Base-by-base conservation (phyloP, 2,888 invertebrate genomes). In the Epinotia nisella region DNA sequence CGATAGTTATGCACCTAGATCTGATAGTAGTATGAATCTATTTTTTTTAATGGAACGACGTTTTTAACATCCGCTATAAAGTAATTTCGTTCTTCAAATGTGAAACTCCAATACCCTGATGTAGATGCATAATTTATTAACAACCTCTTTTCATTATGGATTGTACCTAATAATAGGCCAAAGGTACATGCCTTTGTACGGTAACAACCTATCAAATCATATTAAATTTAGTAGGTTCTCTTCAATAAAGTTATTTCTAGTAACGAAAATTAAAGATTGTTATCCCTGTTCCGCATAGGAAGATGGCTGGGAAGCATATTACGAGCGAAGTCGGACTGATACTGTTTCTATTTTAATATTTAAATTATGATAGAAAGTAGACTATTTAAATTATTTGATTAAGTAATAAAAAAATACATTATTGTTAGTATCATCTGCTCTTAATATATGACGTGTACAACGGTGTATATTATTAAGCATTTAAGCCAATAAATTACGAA, bases 141-240 rank as follows among this genome's bases (percentile, higher is more conserved):
- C 24, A 13, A 24, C 56, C 24, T 7, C 24, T 56, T 24, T 56
- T 21, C 19, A 55, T 41, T 41, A 41, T 21, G 19, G 39, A 60
- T 39, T 10, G 17, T 19, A n/a, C n/a, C n/a, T n/a, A 17, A 39
- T 60, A 41, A 39, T 21, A 56, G 4, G 11, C 55, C 10, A 0
- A 21, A 11, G 10, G 11, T 5, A 5, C 10, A 9, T 24, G 45
- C 45, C 61, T 61, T 45, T 61, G 61, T 45, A 45, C 21, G 21
- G 15, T n/a, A n/a, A n/a, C n/a, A n/a, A 39, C n/a, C 45, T 17
- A 58, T 58, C 9, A 29, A 58, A 58, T 29, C 19, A 17, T 41
- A 61, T 45, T 61, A 45, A 61, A 61, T 61, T n/a, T 58, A 29
- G 29, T n/a, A 61, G n/a, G 61, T 9, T 45, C 9, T 61, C 45